These are phyloP conservation scores for Dolomedes plantarius DNA, from an alignment of 2,888 invertebrate genomes.

Conservation along the genomic window DNA sequence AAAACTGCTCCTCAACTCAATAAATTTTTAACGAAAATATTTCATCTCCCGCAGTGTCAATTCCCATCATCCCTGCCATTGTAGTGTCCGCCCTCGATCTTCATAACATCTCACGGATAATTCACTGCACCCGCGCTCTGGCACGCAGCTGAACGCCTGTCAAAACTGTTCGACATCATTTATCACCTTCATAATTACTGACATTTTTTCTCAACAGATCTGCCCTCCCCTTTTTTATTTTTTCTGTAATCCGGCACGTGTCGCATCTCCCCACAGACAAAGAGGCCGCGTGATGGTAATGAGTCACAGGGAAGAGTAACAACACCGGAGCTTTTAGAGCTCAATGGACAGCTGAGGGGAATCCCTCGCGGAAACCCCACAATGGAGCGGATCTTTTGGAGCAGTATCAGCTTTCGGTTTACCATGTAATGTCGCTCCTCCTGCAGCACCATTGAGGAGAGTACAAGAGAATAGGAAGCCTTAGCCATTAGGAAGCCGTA, in stretches of 20 bases:
- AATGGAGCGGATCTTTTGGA: not conserved
- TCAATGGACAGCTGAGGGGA: not conserved
- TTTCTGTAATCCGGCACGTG: not conserved
- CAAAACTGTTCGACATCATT: not conserved
- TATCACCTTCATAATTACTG: not conserved
- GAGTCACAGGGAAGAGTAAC: not conserved
- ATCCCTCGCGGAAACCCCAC: not conserved
- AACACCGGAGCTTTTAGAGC: not conserved
- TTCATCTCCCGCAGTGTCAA: no score
- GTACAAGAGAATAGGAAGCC: not conserved
- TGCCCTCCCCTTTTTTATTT: not conserved
- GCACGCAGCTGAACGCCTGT: not conserved
- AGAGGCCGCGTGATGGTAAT: not conserved
- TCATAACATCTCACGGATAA: not conserved
- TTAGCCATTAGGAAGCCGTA: not conserved
- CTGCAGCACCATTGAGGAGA: not conserved
- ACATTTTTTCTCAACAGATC: not conserved
- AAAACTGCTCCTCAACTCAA: no score
- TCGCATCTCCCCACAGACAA: not conserved
- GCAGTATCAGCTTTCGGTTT: constrained; percentile 1
- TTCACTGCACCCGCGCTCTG: not conserved
- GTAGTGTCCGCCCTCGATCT: no score
- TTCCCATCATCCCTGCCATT: no score
- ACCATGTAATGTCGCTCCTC: not conserved
- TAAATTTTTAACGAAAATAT: no score